Base-by-base conservation (phyloP, 2,113 vertebrate genomes). In the Oriolus oriolus region DNA sequence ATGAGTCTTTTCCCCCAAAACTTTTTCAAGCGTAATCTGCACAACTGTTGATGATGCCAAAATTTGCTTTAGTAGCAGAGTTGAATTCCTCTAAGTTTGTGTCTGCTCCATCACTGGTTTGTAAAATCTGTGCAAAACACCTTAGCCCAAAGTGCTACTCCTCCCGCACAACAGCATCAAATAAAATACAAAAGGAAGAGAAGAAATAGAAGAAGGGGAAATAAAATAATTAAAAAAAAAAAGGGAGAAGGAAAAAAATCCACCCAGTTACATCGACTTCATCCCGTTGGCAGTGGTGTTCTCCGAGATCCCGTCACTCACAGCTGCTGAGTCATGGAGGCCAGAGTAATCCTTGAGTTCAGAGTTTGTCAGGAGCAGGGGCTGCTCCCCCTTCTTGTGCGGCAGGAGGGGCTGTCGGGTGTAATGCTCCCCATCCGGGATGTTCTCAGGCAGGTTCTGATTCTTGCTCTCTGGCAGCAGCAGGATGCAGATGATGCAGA, bases 401-500 rank as follows among this genome's bases (percentile, higher is more conserved):
- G 98, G 98, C 86, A 99, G 98, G 78, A 99, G 98, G 1, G 98
- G 99, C 97, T 99, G 98, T 31, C 99, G 97, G 17, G 99, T 99
- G 96, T 99, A 99, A 96, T 98, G 99, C 96, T 99, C 99, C 5
- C 99, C 99, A 0, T 99, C 98, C 0, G 98, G 98, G 96, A 99
- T 98, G 97, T 98, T 99, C 98, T 99, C 99, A 0, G 99, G 99
- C 96, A 99, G 98, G 30, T 98, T 98, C 96, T 99, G 99, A 87
- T 98, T 98, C 57, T 98, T 98, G 75, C 99, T 99, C 95, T 99
- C 99, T 0, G 99, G 99, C 97, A 99, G 98, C 97, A 99, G 98
- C 90, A 99, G 98, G 88, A 99, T 99, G 96, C 99, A 99, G 97
- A 99, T 99, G 98, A 99, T 99, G 98, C 99, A 99, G 97, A 99